phyloP scores from a whole-genome alignment of 2,797 vertebrate species.

The Stomatorhinus walkeri region DNA sequence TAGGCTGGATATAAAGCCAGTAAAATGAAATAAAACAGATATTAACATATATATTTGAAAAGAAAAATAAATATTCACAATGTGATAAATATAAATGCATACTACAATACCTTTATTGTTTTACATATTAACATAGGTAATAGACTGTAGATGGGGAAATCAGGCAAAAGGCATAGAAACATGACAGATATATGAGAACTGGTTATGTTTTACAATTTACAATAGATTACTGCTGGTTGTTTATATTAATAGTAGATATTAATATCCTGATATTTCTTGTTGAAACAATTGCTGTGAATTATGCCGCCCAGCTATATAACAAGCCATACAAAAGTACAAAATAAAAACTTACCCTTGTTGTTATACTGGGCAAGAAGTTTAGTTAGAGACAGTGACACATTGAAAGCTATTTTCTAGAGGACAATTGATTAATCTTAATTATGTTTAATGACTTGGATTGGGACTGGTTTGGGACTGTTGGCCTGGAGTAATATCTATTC shows the following conservation, averaged over 20 bases:
- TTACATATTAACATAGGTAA: neutral
- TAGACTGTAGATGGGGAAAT: neutral
- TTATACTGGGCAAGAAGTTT: neutral
- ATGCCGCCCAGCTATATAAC: neutral
- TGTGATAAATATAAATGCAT: constrained; percentile 45
- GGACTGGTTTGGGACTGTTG: neutral
- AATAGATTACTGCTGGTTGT: neutral
- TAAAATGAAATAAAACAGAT: constrained; percentile 56
- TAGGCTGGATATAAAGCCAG: constrained; percentile 50
- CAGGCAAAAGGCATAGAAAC: neutral
- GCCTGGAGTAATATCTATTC: neutral
- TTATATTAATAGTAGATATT: neutral
- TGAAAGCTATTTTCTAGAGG: neutral
- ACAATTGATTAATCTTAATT: neutral
- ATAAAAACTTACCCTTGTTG: neutral
- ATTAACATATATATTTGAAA: constrained; percentile 70
- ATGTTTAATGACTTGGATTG: neutral
- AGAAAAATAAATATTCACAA: constrained; percentile 40
- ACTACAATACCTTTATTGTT: neutral
- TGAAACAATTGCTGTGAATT: neutral
- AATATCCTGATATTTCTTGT: neutral
- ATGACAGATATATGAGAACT: neutral
- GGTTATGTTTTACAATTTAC: neutral
- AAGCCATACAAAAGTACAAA: neutral
- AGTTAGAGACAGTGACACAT: neutral